phyloP scores from a whole-genome alignment of 2,888 invertebrate genomes.

The Malacosoma neustria region DNA sequence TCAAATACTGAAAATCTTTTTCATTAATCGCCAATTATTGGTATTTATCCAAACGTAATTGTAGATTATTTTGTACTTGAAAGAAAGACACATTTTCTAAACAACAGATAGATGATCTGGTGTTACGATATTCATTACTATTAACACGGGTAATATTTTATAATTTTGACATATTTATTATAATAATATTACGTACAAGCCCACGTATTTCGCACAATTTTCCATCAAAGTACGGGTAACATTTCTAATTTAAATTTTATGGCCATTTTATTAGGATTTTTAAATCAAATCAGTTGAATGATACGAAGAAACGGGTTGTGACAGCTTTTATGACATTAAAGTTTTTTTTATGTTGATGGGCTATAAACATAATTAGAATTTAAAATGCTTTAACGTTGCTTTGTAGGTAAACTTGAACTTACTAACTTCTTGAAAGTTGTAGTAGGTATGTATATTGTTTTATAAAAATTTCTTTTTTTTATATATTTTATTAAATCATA shows the following conservation, averaged over 20 bases:
- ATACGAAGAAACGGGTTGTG: neutral
- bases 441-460: too few species aligned
- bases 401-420: neutral
- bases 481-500: too few species aligned
- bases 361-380: neutral
- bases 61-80: too few species aligned
- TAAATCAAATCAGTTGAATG: neutral
- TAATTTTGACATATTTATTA: conserved; percentile 27
- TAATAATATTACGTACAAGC: conserved; percentile 16
- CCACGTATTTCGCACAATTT: conserved; percentile 13
- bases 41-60: too few species aligned
- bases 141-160: conserved; percentile 30
- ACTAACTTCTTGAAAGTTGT: too few species aligned
- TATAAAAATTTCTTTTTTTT: too few species aligned
- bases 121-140: conserved; percentile 34
- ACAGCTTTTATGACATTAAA: neutral
- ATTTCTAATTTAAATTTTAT: neutral
- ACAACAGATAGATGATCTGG: too few species aligned
- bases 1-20: too few species aligned
- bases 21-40: too few species aligned
- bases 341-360: neutral
- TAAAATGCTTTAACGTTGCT: neutral
- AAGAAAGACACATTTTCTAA: too few species aligned
- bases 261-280: neutral
- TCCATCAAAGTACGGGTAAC: neutral